Conservation (phyloP, 1,140 invertebrate genomes). For the Venustaconcha ellipsiformis region DNA sequence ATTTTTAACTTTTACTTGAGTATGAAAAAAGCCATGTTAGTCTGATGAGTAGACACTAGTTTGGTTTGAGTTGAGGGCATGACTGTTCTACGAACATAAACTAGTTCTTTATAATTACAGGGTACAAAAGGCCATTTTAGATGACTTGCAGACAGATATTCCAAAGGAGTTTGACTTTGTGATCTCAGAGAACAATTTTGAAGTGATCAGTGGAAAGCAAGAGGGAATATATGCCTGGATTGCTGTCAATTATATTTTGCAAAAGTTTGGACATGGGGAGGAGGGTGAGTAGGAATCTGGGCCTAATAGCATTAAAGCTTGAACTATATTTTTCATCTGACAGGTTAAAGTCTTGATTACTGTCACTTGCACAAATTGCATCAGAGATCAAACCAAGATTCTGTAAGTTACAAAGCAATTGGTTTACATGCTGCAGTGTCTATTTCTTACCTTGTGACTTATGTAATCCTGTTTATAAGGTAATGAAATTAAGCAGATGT, state of each 20-base stretch:
- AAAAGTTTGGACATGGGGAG: conserved; percentile 68
- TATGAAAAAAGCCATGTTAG: not conserved
- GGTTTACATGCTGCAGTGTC: too few relatives aligned
- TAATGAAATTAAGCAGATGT: too few relatives aligned
- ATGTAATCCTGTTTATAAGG: too few relatives aligned
- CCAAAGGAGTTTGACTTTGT: conserved; percentile 69
- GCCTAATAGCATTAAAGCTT: too few relatives aligned
- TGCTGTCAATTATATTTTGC: conserved; percentile 73
- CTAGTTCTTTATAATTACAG: conserved; percentile 54
- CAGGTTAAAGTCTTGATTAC: too few relatives aligned
- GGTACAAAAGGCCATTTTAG: conserved; percentile 70
- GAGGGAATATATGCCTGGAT: conserved; percentile 76
- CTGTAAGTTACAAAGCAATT: too few relatives aligned
- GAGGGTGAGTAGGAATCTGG: conserved; percentile 28
- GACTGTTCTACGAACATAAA: too few relatives aligned
- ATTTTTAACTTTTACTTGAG: not conserved
- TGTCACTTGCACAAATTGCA: too few relatives aligned
- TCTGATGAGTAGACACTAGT: not conserved
- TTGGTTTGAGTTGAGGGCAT: not conserved
- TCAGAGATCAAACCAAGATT: too few relatives aligned
- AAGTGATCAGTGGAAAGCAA: conserved; percentile 73
- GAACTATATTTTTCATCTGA: too few relatives aligned
- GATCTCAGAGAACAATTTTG: conserved; percentile 71
- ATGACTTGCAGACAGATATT: conserved; percentile 69
- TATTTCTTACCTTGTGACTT: too few relatives aligned